Conservation (phyloP, 2,888 invertebrate species). For the Lissocephala sabroskyi region DNA sequence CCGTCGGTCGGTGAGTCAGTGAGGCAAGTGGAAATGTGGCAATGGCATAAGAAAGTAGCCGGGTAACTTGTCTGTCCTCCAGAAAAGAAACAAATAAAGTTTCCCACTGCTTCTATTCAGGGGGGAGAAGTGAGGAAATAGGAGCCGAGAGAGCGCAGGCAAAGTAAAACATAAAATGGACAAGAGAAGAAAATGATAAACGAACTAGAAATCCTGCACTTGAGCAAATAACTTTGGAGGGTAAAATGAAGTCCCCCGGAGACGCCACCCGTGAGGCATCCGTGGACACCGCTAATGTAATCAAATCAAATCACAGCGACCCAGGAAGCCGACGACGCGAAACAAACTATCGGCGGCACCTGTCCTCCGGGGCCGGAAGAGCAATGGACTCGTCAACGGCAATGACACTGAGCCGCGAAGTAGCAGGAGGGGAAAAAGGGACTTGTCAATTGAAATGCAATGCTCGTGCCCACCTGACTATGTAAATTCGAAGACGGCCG, state of each 20-base stretch:
- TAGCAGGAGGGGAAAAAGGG: not conserved
- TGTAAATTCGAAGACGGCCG: slow-evolving; percentile 3
- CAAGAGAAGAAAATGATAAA: slow-evolving; percentile 33
- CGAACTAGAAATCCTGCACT: slow-evolving; percentile 59
- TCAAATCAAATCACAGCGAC: slow-evolving; percentile 47
- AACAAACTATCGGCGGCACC: slow-evolving; percentile 21
- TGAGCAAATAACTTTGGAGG: slow-evolving; percentile 52
- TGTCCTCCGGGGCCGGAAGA: not conserved
- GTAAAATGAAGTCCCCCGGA: slow-evolving; percentile 40
- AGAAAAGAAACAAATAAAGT: slow-evolving; percentile 9
- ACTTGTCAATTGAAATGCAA: slow-evolving; percentile 58
- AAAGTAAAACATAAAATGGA: slow-evolving; percentile 2
- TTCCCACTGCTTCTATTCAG: no score
- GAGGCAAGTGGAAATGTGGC: no score
- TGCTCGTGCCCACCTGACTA: slow-evolving; percentile 17
- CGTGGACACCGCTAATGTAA: slow-evolving; percentile 45
- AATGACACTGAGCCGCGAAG: not conserved
- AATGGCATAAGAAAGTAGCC: no score
- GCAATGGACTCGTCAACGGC: slow-evolving; percentile 2
- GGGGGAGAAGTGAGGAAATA: no score
- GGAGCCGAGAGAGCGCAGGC: no score
- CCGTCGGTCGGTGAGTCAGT: no score
- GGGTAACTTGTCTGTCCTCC: slow-evolving; percentile 7
- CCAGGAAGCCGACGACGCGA: slow-evolving; percentile 15
- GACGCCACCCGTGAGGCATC: not conserved